Conservation (phyloP, 2,888 invertebrate genomes). For the Marasmarcha lunaedactyla region DNA sequence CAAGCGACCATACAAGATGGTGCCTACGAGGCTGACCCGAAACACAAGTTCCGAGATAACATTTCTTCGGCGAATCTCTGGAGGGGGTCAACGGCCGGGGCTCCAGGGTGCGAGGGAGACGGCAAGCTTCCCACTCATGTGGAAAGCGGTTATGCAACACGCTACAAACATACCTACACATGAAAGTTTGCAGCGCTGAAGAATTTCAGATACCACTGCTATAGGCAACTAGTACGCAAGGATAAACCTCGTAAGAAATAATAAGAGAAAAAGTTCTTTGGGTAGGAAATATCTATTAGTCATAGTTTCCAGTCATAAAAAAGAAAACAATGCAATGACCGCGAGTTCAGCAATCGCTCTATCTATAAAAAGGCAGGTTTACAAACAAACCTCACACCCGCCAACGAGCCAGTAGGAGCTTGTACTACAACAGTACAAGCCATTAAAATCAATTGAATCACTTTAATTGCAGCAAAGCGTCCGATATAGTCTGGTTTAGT, state of each 20-base stretch:
- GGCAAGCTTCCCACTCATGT: conserved; percentile 47
- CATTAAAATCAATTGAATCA: no score
- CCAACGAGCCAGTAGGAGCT: no score
- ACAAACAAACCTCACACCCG: no score
- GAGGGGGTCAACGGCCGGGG: conserved; percentile 54
- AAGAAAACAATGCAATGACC: neutral
- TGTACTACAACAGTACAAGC: no score
- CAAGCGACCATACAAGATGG: neutral
- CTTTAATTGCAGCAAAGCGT: no score
- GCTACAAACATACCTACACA: conserved; percentile 29
- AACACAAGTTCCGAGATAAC: conserved; percentile 5
- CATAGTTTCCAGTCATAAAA: no score
- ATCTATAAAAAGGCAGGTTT: no score
- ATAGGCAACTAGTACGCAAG: neutral
- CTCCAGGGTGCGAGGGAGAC: conserved; percentile 37
- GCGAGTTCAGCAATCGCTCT: neutral
- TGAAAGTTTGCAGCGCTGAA: conserved; percentile 40
- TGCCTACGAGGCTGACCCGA: neutral
- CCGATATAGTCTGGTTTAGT: no score
- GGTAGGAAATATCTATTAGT: no score
- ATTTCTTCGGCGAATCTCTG: conserved; percentile 35
- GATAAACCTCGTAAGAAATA: no score
- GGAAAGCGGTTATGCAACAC: conserved; percentile 65
- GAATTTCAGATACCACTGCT: neutral
- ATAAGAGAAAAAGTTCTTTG: no score